phyloP scores from a whole-genome alignment of 2,888 invertebrate genomes.

The Autographa pulchrina region DNA sequence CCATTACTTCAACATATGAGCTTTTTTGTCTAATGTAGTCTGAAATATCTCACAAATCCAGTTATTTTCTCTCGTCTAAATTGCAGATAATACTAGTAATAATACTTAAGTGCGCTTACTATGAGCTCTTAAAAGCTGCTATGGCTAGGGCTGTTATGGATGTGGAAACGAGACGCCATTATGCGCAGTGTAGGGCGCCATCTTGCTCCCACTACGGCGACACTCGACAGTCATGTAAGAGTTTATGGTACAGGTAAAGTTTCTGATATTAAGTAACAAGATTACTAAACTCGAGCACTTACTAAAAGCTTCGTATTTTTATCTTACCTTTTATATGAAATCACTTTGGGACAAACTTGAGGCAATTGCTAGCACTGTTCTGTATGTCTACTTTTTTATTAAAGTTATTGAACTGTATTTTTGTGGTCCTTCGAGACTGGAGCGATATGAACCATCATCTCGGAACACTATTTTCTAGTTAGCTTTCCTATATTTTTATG shows the following conservation, averaged over 20 bases:
- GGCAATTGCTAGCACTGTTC: constrained; percentile 17
- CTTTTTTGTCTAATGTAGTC: neutral
- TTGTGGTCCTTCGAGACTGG: neutral
- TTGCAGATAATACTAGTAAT: constrained; percentile 2
- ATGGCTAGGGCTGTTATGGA: too few relatives aligned
- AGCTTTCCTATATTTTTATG: too few relatives aligned
- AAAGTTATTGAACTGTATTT: constrained; percentile 15
- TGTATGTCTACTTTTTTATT: constrained; percentile 32
- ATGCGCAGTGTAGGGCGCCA: too few relatives aligned
- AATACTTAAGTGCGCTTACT: neutral
- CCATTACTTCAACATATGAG: neutral
- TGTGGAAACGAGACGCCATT: too few relatives aligned
- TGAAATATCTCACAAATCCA: neutral
- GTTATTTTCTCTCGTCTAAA: constrained; percentile 1
- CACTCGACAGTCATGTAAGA: too few relatives aligned
- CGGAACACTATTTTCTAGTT: too few relatives aligned
- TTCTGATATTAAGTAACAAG: neutral
- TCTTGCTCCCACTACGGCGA: too few relatives aligned
- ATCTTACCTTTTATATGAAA: constrained; percentile 31
- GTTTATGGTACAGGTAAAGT: neutral
- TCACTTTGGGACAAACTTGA: constrained; percentile 29
- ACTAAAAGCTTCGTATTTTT: constrained; percentile 22
- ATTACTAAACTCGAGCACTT: neutral
- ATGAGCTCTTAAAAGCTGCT: too few relatives aligned
- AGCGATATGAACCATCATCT: neutral